Percentiles rank a stretch among this genome's conserved stretches.
phyloP scores from a whole-genome alignment of 2,113 vertebrate genomes.

The Xiphorhynchus elegans region DNA sequence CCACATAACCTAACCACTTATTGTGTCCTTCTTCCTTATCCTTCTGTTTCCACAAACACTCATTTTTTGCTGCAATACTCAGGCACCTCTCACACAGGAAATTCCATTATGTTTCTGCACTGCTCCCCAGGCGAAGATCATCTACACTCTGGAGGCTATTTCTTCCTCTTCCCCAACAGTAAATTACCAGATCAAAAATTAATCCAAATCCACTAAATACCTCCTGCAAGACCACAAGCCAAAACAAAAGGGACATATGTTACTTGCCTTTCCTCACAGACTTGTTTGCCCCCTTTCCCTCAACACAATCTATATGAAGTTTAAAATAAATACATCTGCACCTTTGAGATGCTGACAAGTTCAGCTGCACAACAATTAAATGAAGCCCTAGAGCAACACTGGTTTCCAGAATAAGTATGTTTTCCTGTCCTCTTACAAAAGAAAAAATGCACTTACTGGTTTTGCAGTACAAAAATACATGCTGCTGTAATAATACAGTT shows the following conservation, averaged over 20 bases:
- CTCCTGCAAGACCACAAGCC: neutral
- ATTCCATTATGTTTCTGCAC: neutral
- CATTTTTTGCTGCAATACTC: neutral
- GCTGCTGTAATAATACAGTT: neutral
- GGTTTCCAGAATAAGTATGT: neutral
- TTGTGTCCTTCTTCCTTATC: neutral
- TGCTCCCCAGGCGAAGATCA: neutral
- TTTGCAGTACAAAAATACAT: neutral
- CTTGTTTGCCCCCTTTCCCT: neutral
- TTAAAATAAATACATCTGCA: neutral
- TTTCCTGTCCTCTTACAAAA: neutral
- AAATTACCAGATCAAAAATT: conserved; percentile 17
- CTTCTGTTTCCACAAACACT: neutral
- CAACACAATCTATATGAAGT: neutral
- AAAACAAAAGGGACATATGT: neutral
- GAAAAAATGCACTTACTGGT: neutral
- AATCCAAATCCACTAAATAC: conserved; percentile 17
- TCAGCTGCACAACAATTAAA: conserved; percentile 5
- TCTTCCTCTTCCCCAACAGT: neutral
- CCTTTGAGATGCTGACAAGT: neutral
- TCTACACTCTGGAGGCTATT: neutral
- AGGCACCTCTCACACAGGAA: conserved; percentile 21
- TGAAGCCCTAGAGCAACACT: neutral
- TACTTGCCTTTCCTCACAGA: neutral
- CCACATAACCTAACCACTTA: neutral